These are phyloP conservation scores for Lepus americanus DNA, from an alignment of 2,113 vertebrate species.

Conservation along the genomic window DNA sequence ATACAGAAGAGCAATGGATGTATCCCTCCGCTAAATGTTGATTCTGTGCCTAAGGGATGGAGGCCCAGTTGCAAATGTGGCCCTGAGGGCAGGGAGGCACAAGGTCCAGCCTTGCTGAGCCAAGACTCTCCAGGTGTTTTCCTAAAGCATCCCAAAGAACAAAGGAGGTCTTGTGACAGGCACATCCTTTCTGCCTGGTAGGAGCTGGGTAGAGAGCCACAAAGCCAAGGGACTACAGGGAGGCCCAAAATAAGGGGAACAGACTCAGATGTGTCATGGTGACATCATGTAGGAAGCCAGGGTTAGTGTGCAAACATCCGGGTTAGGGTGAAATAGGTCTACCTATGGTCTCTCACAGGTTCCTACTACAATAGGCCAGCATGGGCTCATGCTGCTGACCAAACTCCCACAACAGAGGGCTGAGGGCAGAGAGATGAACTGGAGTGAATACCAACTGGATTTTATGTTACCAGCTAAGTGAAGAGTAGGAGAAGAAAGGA, in stretches of 20 bases:
- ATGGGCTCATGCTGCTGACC: neutral
- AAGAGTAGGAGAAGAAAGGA: neutral
- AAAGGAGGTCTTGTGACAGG: slow-evolving; percentile 17
- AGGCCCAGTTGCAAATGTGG: neutral
- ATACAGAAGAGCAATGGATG: neutral
- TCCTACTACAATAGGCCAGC: neutral
- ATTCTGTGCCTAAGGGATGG: neutral
- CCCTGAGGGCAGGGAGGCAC: neutral
- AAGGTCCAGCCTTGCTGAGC: neutral
- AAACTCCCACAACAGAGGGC: neutral
- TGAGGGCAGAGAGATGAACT: neutral
- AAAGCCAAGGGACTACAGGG: neutral
- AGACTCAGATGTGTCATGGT: neutral
- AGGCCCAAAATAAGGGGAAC: neutral
- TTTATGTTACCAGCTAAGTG: neutral
- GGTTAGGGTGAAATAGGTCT: neutral
- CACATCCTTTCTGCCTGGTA: slow-evolving; percentile 5
- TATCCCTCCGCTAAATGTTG: neutral
- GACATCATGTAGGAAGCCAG: neutral
- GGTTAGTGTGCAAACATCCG: slow-evolving; percentile 68
- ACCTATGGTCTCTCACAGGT: neutral
- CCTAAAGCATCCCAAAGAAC: slow-evolving; percentile 43
- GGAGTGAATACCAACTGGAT: neutral
- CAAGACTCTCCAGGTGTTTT: slow-evolving; percentile 41
- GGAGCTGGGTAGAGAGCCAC: neutral